phyloP scores from a whole-genome alignment of 1,140 invertebrate genomes.

The Phortica variegata region DNA sequence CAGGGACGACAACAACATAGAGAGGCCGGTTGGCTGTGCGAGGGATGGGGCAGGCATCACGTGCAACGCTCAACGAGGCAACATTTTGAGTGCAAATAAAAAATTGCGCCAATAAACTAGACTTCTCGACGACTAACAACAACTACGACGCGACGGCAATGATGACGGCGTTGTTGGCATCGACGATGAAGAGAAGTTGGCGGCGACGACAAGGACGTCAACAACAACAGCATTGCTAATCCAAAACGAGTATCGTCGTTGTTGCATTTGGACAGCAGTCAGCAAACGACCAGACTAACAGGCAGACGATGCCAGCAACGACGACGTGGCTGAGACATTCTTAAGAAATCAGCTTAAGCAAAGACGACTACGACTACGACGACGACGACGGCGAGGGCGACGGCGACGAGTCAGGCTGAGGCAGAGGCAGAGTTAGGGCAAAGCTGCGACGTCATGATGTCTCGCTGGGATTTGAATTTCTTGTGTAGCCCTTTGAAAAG shows the following conservation, averaged over 20 bases:
- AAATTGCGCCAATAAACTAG: conserved; percentile 56
- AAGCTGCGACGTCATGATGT: conserved; percentile 54
- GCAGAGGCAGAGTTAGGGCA: conserved; percentile 16
- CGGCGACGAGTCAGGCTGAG: background rate
- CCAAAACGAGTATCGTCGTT: too few relatives aligned
- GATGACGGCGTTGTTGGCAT: too few relatives aligned
- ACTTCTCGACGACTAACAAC: conserved; percentile 50
- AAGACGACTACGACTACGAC: conserved; percentile 4
- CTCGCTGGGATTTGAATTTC: conserved; percentile 53
- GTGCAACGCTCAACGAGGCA: conserved; percentile 24
- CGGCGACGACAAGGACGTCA: conserved; percentile 16
- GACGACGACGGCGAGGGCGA: conserved; percentile 17
- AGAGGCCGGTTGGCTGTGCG: background rate
- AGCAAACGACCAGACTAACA: conserved; percentile 1
- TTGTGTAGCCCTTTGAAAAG: conserved; percentile 9
- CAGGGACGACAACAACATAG: conserved; percentile 4
- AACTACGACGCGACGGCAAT: too few relatives aligned
- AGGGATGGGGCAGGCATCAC: conserved; percentile 28
- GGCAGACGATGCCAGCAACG: conserved; percentile 23
- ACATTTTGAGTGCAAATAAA: conserved; percentile 54
- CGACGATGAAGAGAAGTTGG: too few relatives aligned
- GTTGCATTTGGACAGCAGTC: too few relatives aligned
- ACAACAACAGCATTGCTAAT: background rate
- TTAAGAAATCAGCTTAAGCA: conserved; percentile 6
- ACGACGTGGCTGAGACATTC: background rate